phyloP scores from a whole-genome alignment of 2,888 invertebrate genomes.

The Athripsodes cinereus region DNA sequence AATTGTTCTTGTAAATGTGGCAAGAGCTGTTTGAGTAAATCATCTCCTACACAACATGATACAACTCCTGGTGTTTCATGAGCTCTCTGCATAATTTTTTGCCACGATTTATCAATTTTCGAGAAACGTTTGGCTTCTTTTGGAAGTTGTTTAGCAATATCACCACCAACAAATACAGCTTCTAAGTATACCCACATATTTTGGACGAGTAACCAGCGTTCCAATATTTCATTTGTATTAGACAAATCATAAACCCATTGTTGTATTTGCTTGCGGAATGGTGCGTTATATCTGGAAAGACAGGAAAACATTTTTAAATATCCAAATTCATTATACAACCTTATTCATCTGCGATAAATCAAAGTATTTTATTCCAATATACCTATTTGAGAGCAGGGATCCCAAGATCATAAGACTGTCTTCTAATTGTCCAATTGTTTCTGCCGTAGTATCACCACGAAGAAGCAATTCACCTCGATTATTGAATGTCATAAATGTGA shows the following conservation, averaged over 20 bases:
- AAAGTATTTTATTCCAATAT: conserved; percentile 8
- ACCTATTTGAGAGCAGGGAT: conserved; percentile 87
- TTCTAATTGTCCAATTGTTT: conserved; percentile 90
- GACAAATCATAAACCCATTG: conserved; percentile 92
- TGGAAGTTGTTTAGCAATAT: conserved; percentile 96
- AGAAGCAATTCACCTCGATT: conserved; percentile 88
- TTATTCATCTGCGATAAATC: neutral
- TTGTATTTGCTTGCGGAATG: conserved; percentile 93
- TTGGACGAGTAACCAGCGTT: conserved; percentile 93
- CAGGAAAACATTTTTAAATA: too few species aligned
- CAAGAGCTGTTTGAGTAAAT: conserved; percentile 81
- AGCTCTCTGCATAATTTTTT: conserved; percentile 94
- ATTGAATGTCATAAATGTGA: conserved; percentile 93
- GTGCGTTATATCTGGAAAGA: conserved; percentile 85
- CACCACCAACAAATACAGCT: conserved; percentile 96
- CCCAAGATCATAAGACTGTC: conserved; percentile 96
- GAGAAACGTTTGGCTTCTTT: conserved; percentile 92
- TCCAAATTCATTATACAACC: too few species aligned
- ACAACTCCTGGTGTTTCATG: conserved; percentile 96
- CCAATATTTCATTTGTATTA: conserved; percentile 93
- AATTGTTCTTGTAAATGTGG: conserved; percentile 94
- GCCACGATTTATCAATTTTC: conserved; percentile 98
- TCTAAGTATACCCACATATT: conserved; percentile 98
- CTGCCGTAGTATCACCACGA: conserved; percentile 90
- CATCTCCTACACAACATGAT: conserved; percentile 93